Conservation (phyloP, 2,888 invertebrate genomes). For the Hartigia nigra region DNA sequence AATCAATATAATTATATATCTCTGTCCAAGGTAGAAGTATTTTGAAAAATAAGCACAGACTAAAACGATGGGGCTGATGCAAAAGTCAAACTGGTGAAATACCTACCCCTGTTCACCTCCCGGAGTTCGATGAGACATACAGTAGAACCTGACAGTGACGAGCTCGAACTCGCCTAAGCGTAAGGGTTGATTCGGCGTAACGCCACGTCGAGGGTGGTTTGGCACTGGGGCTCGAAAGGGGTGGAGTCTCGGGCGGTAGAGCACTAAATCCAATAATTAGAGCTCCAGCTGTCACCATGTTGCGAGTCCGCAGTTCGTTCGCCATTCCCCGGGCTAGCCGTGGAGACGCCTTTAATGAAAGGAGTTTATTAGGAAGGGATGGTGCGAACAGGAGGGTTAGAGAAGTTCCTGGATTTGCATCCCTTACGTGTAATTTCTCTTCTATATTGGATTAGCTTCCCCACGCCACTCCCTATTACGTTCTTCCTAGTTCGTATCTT, state of each 20-base stretch:
- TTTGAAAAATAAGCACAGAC: too few species aligned
- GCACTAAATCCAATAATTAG: conserved; percentile 44
- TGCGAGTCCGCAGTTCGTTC: conserved; percentile 50
- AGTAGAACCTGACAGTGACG: too few species aligned
- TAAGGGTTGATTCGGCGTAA: too few species aligned
- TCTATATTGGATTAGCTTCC: conserved; percentile 53
- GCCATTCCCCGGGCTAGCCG: conserved; percentile 46
- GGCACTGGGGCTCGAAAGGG: conserved; percentile 2
- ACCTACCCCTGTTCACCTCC: too few species aligned
- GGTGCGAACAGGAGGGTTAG: conserved; percentile 26
- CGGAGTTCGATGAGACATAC: too few species aligned
- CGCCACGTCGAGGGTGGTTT: too few species aligned
- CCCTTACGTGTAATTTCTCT: conserved; percentile 54
- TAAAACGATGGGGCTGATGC: too few species aligned
- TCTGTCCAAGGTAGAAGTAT: too few species aligned
- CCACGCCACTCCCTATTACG: background rate
- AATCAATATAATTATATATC: too few species aligned
- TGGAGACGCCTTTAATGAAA: conserved; percentile 53
- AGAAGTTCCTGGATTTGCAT: conserved; percentile 45
- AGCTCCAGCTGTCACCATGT: conserved; percentile 54
- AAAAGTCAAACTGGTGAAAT: too few species aligned
- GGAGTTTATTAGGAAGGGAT: conserved; percentile 53
- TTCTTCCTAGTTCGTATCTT: too few species aligned
- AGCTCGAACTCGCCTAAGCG: too few species aligned
- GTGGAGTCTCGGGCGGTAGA: conserved; percentile 19